phyloP scores from a whole-genome alignment of 1,140 invertebrate species.

The Drosophila pachea region DNA sequence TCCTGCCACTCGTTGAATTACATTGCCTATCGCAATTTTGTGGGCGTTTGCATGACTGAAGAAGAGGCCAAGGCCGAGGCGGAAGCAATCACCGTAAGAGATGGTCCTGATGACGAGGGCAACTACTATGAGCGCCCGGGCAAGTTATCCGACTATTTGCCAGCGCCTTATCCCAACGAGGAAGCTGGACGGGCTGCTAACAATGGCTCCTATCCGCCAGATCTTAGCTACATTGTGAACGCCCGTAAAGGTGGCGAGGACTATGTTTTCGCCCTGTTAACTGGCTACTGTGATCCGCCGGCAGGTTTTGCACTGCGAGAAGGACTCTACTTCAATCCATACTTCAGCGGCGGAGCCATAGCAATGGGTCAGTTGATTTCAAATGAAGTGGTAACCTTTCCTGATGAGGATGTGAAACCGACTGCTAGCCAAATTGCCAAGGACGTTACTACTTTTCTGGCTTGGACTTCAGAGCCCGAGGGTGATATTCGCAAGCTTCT shows the following conservation, averaged over 20 bases:
- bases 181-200: constrained; percentile 97
- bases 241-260: constrained; percentile 94
- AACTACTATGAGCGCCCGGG: constrained; percentile 95
- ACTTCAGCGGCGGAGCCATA: constrained; percentile 97
- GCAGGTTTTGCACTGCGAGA: constrained; percentile 92
- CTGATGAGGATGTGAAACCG: constrained; percentile 92
- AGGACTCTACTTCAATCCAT: constrained; percentile 98
- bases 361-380: constrained; percentile 93
- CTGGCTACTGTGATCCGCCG: constrained; percentile 96
- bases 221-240: constrained; percentile 92
- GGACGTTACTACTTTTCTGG: constrained; percentile 95
- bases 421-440: constrained; percentile 97
- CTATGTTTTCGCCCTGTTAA: constrained; percentile 96
- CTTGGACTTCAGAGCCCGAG: constrained; percentile 95
- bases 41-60: constrained; percentile 94
- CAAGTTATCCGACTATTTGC: constrained; percentile 94
- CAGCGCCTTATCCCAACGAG: constrained; percentile 94
- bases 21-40: constrained; percentile 94
- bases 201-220: constrained; percentile 95
- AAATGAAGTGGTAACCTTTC: constrained; percentile 86
- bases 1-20: constrained; percentile 98
- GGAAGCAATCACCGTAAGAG: constrained; percentile 89
- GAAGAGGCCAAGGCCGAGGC: constrained; percentile 96
- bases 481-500: constrained; percentile 92
- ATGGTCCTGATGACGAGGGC: constrained; percentile 96